Evolutionary conservation across 2,888 invertebrate genomes (phyloP), one percentile per base, ranked within the genome.

Genomic region (Ophion costatus): DNA sequence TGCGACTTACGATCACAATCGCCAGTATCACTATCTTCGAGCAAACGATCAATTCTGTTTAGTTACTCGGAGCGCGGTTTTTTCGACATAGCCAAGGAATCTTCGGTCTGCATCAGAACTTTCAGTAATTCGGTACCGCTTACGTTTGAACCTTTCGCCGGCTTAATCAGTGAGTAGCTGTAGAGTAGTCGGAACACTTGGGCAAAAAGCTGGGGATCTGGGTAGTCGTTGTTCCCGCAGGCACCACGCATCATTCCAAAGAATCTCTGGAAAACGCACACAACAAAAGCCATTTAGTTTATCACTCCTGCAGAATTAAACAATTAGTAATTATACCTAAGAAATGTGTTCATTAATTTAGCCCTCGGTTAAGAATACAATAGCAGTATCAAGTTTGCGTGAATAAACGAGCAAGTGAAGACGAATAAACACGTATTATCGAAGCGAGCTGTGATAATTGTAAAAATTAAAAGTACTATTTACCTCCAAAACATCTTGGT

Each of bases 241-340:
- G 56, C 57, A 17, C 56, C 56, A 20, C 57, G 70, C 51, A 71
- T 71, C 70, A 71, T 71, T 9, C 70, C 70, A 11, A 71, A 71
- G 17, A 71, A 71, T 29, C 56, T 24, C 70, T 71, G 56, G 17
- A 71, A 71, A 38, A 38, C 38, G 38, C 38, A 38, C 6, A 38
- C 38, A 38, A 38, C 38, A 38, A 38, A 38, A 38, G 7, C 38
- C 38, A 38, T 7, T 38, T 38, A 6, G 38, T 38, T 38, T 38
- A 38, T 38, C 0, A 38, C 38, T 38, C 38, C 38, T 38, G 38
- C 38, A 38, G 38, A 38, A 38, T 38, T 38, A 38, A 38, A 38
- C 38, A 38, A 38, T 38, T 6, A 38, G 38, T 38, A 38, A 38
- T 38, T 38, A 38, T 38, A 38, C 38, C 9, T 38, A 38, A 38